phyloP scores from a whole-genome alignment of 1,140 invertebrate species.

The Microplitis demolitor region DNA sequence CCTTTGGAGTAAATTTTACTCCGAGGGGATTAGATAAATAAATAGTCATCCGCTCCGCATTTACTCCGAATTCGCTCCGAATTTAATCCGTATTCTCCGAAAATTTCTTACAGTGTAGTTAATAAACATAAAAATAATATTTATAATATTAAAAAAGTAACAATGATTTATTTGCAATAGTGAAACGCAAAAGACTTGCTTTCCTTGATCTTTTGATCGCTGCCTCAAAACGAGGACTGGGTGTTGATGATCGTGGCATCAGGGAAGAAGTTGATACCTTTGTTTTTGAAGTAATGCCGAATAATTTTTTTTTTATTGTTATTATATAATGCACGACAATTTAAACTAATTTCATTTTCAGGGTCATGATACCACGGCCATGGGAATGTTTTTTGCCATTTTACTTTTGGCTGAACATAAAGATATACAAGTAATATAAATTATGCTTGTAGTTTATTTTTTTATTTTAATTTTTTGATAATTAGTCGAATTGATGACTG shows the following conservation, averaged over 20 bases:
- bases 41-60: too few species aligned
- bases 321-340: neutral
- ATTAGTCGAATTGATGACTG: neutral
- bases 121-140: neutral
- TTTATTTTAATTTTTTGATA: neutral
- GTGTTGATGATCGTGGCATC: constrained; percentile 68
- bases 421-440: constrained; percentile 31
- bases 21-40: too few species aligned
- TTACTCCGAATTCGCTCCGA: too few species aligned
- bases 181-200: constrained; percentile 59
- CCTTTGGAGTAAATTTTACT: too few species aligned
- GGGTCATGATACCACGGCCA: constrained; percentile 38
- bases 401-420: constrained; percentile 34
- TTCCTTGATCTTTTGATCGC: constrained; percentile 80
- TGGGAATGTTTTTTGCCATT: constrained; percentile 31
- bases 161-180: neutral
- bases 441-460: neutral
- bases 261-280: constrained; percentile 83
- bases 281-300: constrained; percentile 17
- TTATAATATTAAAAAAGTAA: neutral
- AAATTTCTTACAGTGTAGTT: too few species aligned
- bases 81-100: too few species aligned
- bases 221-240: constrained; percentile 59
- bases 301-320: neutral
- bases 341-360: constrained; percentile 9